phyloP scores from a whole-genome alignment of 2,797 vertebrate genomes.

The Cyprinodon diabolis region DNA sequence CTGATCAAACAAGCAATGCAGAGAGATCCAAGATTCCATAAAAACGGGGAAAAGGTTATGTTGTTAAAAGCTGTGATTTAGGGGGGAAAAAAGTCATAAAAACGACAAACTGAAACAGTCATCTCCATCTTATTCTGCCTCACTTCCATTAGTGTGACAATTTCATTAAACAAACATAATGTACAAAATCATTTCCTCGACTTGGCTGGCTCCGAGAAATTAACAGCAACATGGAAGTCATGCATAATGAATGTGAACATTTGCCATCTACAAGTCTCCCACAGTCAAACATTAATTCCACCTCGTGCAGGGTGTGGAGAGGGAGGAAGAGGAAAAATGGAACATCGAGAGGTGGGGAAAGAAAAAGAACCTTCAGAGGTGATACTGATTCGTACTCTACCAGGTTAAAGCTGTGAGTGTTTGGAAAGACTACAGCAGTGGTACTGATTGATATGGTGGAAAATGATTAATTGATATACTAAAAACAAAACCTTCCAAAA shows the following conservation, averaged over 20 bases:
- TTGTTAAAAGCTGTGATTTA: constrained; percentile 54
- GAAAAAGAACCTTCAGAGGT: constrained; percentile 53
- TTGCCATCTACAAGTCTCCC: constrained; percentile 79
- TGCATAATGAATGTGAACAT: constrained; percentile 83
- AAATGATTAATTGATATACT: too few species aligned
- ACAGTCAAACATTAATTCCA: constrained; percentile 79
- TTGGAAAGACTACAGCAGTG: neutral
- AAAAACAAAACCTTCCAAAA: too few species aligned
- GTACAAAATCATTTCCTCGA: constrained; percentile 81
- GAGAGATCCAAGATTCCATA: constrained; percentile 39
- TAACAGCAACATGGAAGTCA: constrained; percentile 81
- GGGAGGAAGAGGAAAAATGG: constrained; percentile 65
- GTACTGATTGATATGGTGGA: too few species aligned
- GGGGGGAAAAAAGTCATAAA: constrained; percentile 67
- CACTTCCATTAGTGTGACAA: constrained; percentile 81
- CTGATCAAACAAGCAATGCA: constrained; percentile 35
- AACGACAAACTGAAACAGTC: constrained; percentile 76
- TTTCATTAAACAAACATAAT: constrained; percentile 84
- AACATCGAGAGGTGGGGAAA: constrained; percentile 50
- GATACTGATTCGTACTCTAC: constrained; percentile 25
- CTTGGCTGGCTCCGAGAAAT: constrained; percentile 80
- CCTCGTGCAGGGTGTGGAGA: constrained; percentile 62
- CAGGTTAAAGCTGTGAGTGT: constrained; percentile 9
- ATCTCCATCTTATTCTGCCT: constrained; percentile 75
- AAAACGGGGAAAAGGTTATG: constrained; percentile 47